Conservation (phyloP, 2,888 invertebrate species). For the Oscheius myriophilus region DNA sequence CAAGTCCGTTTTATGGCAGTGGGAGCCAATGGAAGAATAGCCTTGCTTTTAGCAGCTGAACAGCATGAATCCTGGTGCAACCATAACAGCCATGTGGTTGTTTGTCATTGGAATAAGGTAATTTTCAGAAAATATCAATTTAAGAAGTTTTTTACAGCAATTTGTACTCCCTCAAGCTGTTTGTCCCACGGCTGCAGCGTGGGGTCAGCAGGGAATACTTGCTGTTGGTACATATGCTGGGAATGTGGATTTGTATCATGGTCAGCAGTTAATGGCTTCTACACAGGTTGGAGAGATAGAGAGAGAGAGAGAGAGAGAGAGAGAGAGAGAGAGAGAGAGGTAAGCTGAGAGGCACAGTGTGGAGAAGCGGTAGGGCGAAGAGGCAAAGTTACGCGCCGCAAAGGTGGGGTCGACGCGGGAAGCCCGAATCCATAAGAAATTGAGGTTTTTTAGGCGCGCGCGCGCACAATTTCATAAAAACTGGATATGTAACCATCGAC, state of each 20-base stretch:
- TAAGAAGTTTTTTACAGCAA: constrained; percentile 8
- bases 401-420: too few relatives aligned
- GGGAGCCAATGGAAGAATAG: constrained; percentile 15
- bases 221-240: constrained; percentile 11
- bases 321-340: too few relatives aligned
- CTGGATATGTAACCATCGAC: too few relatives aligned
- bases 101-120: constrained; percentile 24
- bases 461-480: too few relatives aligned
- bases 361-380: too few relatives aligned
- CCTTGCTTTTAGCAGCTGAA: constrained; percentile 1
- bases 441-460: too few relatives aligned
- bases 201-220: constrained; percentile 8
- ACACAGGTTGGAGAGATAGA: too few relatives aligned
- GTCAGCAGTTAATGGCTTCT: constrained; percentile 2
- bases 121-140: too few relatives aligned
- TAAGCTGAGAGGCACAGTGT: too few relatives aligned
- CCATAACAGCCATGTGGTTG: constrained; percentile 16
- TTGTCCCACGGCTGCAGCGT: constrained; percentile 17
- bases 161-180: constrained; percentile 22
- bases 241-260: constrained; percentile 14
- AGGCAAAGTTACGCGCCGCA: too few relatives aligned
- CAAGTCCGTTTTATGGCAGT: constrained; percentile 9
- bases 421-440: too few relatives aligned
- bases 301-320: too few relatives aligned
- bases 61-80: constrained; percentile 20